Evolutionary conservation across 2,888 invertebrate species (phyloP).

Genomic region (Noctua janthina): DNA sequence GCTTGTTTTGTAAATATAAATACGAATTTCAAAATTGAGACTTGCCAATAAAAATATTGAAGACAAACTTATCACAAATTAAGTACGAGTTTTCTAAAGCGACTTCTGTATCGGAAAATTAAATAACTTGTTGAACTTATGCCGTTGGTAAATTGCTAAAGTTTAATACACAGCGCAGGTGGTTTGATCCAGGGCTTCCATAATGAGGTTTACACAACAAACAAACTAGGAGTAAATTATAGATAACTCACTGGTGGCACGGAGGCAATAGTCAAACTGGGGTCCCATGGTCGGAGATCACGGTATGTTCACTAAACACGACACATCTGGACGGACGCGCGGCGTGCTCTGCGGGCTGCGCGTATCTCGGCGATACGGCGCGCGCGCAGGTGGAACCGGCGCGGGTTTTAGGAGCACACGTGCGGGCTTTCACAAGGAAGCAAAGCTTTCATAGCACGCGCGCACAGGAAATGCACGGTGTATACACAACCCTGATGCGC

Average conservation of each 20-base stretch:
- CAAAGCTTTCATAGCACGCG: constrained; percentile 73
- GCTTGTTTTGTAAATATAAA: constrained; percentile 64
- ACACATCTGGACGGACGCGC: constrained; percentile 87
- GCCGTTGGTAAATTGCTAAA: constrained; percentile 68
- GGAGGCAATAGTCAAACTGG: constrained; percentile 88
- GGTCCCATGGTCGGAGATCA: constrained; percentile 84
- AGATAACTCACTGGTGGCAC: constrained; percentile 86
- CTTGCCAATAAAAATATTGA: constrained; percentile 38
- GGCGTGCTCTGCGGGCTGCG: constrained; percentile 80
- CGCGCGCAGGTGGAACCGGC: constrained; percentile 83
- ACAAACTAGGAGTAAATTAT: constrained; percentile 57
- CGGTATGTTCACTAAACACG: constrained; percentile 79
- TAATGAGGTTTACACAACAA: constrained; percentile 61
- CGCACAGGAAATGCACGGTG: constrained; percentile 73
- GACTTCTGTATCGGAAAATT: constrained; percentile 54
- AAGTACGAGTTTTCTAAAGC: constrained; percentile 36
- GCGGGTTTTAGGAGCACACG: constrained; percentile 79
- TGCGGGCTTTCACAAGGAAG: constrained; percentile 86
- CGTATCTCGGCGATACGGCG: constrained; percentile 72
- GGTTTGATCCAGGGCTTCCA: constrained; percentile 50
- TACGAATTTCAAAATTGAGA: constrained; percentile 19
- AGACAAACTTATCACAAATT: constrained; percentile 50
- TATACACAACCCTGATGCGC: constrained; percentile 70
- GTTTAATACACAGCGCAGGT: constrained; percentile 65
- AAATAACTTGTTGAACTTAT: constrained; percentile 64